Evolutionary conservation across 2,113 vertebrate genomes (phyloP), one percentile per base, ranked within the genome.

Genomic region (Telmatochromis sp.): DNA sequence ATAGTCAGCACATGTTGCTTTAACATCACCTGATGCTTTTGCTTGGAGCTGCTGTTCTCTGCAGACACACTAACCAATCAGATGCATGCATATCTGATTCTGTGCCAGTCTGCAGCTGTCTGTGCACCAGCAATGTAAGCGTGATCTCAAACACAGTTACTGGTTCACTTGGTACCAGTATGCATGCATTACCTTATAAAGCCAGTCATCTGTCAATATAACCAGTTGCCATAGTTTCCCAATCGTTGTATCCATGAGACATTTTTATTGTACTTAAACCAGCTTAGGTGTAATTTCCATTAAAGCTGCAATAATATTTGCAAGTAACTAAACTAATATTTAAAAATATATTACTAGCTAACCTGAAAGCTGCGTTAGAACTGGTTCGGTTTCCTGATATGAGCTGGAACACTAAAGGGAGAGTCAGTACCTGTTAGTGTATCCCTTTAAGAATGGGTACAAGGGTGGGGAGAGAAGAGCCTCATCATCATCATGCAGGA

Each of bases 401-500:
- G 26, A n/a, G 23, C 40, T 75, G 31, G 31, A 37, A 60, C 28
- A 54, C 21, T 55, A 49, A 11, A 33, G 28, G n/a, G 26, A 23
- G 75, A 82, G 42, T 40, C 45, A 33, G 23, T 23, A 53, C 19
- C 73, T 60, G 51, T 21, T 68, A 83, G 87, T 70, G 19, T 97
- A 93, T 95, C 94, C 55, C 97, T 98, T 97, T 97, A 97, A 97
- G 96, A 97, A 97, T 14, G 93, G 94, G 89, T 91, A 33, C 86
- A 94, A 95, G 94, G 96, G 28, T 57, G 88, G 89, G 96, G 96
- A 82, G 89, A 96, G 96, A 93, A 89, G 94, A 96, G 96, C 97
- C 97, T 96, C 96, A 95, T 91, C 94, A 84, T 97, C 98, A 98
- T 97, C 97, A 98, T 97, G 97, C 97, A 97, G 96, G 96, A 97